A percentile compares a stretch with the other conserved stretches of the same genome.
phyloP scores from a whole-genome alignment of 2,888 invertebrate genomes.

The Andrena marginata region DNA sequence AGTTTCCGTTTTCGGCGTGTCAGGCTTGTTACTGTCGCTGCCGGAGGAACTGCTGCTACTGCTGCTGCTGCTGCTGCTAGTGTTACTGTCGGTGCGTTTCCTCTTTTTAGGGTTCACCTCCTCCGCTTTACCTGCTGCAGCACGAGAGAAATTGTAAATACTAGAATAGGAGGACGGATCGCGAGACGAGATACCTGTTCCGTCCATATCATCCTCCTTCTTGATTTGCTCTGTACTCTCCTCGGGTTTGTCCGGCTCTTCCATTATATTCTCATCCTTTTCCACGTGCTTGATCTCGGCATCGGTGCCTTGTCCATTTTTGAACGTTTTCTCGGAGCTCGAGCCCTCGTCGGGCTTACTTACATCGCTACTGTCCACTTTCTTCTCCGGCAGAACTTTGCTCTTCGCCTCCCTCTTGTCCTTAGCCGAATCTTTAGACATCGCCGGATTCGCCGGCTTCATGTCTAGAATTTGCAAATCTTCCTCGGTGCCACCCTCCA shows the following conservation, averaged over 20 bases:
- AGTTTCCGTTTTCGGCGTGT: slow-evolving; percentile 78
- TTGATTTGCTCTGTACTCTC: slow-evolving; percentile 78
- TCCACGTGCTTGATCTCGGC: slow-evolving; percentile 85
- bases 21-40: slow-evolving; percentile 86
- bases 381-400: slow-evolving; percentile 74
- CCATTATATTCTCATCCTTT: slow-evolving; percentile 80
- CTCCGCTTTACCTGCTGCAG: slow-evolving; percentile 82
- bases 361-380: slow-evolving; percentile 69
- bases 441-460: slow-evolving; percentile 73
- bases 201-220: slow-evolving; percentile 75
- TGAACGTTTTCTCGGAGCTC: slow-evolving; percentile 82
- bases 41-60: slow-evolving; percentile 84
- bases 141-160: neutral
- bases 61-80: slow-evolving; percentile 85
- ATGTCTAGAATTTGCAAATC: slow-evolving; percentile 94
- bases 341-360: slow-evolving; percentile 78
- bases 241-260: slow-evolving; percentile 81
- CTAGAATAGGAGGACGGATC: neutral
- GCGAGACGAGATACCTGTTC: slow-evolving; percentile 29
- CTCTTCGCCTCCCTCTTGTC: slow-evolving; percentile 75
- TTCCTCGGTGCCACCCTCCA: slow-evolving; percentile 96
- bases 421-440: slow-evolving; percentile 72
- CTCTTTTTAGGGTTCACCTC: slow-evolving; percentile 85
- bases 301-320: slow-evolving; percentile 85
- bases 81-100: slow-evolving; percentile 86